These are phyloP conservation scores for Agonopterix arenella DNA, from an alignment of 2,888 invertebrate genomes.

Conservation along the genomic window DNA sequence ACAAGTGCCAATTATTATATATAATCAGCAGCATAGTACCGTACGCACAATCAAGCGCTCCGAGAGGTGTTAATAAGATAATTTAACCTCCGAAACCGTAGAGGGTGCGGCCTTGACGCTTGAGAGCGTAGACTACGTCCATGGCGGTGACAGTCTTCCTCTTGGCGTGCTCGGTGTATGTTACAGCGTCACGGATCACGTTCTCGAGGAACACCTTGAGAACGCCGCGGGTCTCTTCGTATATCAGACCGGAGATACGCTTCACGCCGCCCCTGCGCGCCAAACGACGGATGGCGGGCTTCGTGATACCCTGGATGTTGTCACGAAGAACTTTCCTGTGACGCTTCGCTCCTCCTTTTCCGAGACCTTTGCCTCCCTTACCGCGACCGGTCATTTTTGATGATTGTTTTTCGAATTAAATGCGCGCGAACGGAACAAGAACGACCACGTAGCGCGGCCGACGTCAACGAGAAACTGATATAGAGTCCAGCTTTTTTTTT, in stretches of 20 bases:
- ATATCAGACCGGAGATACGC: conserved; percentile 85
- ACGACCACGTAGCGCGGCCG: too few species aligned
- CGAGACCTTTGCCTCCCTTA: conserved; percentile 87
- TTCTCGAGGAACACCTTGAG: conserved; percentile 89
- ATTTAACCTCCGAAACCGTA: conserved; percentile 86
- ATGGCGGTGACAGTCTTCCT: conserved; percentile 92
- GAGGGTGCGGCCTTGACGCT: conserved; percentile 87
- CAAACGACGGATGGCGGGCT: conserved; percentile 85
- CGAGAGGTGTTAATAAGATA: neutral
- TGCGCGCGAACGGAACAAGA: too few species aligned
- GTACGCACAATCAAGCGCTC: too few species aligned
- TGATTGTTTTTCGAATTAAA: neutral
- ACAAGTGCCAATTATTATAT: too few species aligned
- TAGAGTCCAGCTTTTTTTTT: too few species aligned
- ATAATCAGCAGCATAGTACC: too few species aligned
- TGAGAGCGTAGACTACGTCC: conserved; percentile 92
- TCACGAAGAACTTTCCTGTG: conserved; percentile 88
- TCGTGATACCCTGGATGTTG: conserved; percentile 88
- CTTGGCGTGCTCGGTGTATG: conserved; percentile 92
- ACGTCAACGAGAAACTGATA: too few species aligned
- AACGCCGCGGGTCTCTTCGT: conserved; percentile 88
- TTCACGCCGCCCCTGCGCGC: conserved; percentile 84
- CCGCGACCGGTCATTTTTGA: conserved; percentile 84
- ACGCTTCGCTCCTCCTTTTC: conserved; percentile 89
- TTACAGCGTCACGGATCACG: conserved; percentile 90